A percentile compares a stretch with the other conserved stretches of the same genome.
Conservation (phyloP, 2,113 vertebrate species). For the Scomber scombrus region DNA sequence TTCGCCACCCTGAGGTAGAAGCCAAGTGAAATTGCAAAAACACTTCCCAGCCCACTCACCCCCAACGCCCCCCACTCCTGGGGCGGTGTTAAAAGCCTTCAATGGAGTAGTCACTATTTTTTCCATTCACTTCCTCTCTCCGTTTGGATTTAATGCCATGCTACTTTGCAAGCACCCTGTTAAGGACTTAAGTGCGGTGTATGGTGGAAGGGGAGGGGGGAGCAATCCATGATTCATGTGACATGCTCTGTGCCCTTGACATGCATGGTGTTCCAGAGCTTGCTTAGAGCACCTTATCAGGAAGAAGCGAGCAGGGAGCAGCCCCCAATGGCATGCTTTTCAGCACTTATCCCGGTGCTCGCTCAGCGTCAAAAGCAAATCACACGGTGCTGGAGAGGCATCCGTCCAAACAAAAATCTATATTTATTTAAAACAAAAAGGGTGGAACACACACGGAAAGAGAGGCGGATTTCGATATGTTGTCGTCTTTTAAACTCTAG, state of each 20-base stretch:
- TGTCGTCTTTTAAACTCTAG: constrained; percentile 54
- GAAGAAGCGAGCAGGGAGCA: constrained; percentile 26
- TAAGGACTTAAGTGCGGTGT: constrained; percentile 27
- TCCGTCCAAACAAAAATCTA: constrained; percentile 55
- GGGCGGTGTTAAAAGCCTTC: constrained; percentile 60
- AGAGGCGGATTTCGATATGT: not conserved
- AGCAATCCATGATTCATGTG: constrained; percentile 68
- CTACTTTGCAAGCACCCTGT: constrained; percentile 46
- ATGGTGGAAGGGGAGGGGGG: not conserved
- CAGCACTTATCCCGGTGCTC: constrained; percentile 29
- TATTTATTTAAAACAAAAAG: constrained; percentile 49
- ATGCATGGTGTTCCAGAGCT: constrained; percentile 59
- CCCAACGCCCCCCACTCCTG: too few relatives aligned
- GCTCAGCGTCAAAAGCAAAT: constrained; percentile 34
- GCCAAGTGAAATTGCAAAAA: constrained; percentile 61
- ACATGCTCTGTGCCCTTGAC: constrained; percentile 63
- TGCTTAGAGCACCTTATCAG: constrained; percentile 68
- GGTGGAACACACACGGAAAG: not conserved
- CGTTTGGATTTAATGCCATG: constrained; percentile 59
- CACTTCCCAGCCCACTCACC: constrained; percentile 12
- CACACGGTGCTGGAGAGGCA: constrained; percentile 27
- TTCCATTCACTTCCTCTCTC: constrained; percentile 66
- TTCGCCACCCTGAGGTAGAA: constrained; percentile 35
- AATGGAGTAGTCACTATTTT: constrained; percentile 42
- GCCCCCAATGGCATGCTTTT: constrained; percentile 21